Evolutionary conservation across 2,113 vertebrate genomes (phyloP).

Genomic region (Rostratula benghalensis): DNA sequence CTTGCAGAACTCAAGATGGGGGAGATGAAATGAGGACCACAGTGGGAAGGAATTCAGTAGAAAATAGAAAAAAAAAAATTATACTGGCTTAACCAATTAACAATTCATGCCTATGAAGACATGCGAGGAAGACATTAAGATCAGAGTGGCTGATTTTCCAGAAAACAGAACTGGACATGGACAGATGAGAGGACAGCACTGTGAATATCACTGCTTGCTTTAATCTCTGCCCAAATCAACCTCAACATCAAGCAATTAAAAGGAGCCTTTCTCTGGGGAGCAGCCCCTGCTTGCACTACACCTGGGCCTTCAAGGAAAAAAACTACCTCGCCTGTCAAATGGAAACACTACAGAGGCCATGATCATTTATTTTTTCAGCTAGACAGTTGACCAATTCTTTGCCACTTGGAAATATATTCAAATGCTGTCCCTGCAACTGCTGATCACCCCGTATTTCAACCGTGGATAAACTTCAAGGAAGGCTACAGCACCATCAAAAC

Average conservation of each 20-base stretch:
- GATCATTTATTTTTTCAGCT: background rate
- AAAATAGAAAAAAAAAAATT: background rate
- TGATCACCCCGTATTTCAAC: background rate
- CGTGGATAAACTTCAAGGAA: background rate
- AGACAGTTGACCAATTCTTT: background rate
- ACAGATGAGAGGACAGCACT: constrained; percentile 28
- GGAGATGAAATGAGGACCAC: constrained; percentile 36
- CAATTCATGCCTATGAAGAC: constrained; percentile 32
- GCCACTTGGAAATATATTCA: background rate
- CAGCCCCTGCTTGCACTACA: background rate
- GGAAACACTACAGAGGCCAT: background rate
- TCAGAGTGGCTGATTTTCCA: constrained; percentile 56
- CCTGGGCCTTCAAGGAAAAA: background rate
- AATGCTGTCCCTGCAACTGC: background rate
- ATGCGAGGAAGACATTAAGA: constrained; percentile 31
- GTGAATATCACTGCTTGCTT: background rate
- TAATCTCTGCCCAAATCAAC: background rate
- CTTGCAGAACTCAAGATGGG: background rate
- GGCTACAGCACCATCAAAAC: background rate
- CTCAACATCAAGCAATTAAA: background rate
- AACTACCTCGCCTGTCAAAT: background rate
- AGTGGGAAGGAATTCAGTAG: background rate
- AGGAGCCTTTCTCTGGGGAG: background rate
- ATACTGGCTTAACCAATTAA: background rate
- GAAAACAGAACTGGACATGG: background rate